Evolutionary conservation across 2,113 vertebrate species (phyloP).

Genomic region (Ranitomeya variabilis): DNA sequence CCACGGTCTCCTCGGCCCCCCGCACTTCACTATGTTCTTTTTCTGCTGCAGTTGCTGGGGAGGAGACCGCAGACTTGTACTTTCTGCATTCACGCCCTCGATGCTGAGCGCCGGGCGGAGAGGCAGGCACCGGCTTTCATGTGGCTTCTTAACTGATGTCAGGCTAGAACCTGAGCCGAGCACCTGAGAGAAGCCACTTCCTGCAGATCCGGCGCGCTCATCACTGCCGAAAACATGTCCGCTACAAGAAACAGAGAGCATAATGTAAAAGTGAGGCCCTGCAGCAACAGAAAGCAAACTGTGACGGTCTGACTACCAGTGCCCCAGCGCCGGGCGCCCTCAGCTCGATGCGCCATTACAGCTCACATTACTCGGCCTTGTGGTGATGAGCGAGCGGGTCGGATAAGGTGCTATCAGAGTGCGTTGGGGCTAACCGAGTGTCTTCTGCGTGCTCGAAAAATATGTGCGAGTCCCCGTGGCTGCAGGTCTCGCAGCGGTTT

Average conservation of each 20-base stretch:
- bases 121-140: conserved; percentile 2
- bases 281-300: neutral
- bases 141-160: conserved; percentile 43
- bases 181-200: conserved; percentile 48
- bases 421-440: too few species aligned
- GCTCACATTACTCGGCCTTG: too few species aligned
- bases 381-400: too few species aligned
- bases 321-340: neutral
- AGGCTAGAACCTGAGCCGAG: neutral
- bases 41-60: neutral
- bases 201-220: conserved; percentile 27
- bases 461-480: too few species aligned
- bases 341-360: neutral
- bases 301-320: neutral
- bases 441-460: too few species aligned
- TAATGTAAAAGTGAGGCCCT: neutral
- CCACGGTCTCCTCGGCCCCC: neutral
- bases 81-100: neutral
- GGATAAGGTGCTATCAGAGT: too few species aligned
- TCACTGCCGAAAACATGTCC: neutral
- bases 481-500: too few species aligned
- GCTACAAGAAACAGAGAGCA: neutral
- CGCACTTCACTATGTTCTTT: neutral
- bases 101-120: neutral
- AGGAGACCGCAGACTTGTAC: neutral